Conservation (phyloP, 2,797 vertebrate genomes). For the Sebastes taczanowskii region DNA sequence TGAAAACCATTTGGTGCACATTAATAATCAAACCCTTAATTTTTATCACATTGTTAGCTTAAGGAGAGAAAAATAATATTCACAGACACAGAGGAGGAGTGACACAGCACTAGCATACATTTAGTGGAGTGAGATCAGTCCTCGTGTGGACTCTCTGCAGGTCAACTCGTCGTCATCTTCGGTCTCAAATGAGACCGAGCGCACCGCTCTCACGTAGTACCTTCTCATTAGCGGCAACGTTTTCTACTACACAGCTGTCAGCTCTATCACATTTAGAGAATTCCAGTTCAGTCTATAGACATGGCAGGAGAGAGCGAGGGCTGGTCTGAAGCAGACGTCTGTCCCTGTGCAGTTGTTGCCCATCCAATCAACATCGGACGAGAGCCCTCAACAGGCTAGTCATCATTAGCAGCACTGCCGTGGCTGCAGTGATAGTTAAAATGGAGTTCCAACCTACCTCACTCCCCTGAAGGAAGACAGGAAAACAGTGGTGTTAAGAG, state of each 20-base stretch:
- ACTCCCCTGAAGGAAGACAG: slow-evolving; percentile 75
- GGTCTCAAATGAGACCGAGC: slow-evolving; percentile 19
- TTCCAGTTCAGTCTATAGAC: slow-evolving; percentile 53
- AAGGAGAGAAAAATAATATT: slow-evolving; percentile 44
- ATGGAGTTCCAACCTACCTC: slow-evolving; percentile 83
- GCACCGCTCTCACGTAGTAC: slow-evolving; percentile 44
- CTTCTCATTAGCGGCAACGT: slow-evolving; percentile 30
- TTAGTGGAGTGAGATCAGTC: slow-evolving; percentile 45
- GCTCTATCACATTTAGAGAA: slow-evolving; percentile 33
- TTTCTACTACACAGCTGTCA: slow-evolving; percentile 31
- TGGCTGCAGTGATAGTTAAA: slow-evolving; percentile 79
- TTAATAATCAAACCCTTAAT: slow-evolving; percentile 35
- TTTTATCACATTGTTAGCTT: slow-evolving; percentile 45
- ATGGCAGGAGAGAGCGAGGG: slow-evolving; percentile 50
- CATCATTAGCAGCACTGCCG: slow-evolving; percentile 77
- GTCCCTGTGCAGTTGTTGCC: slow-evolving; percentile 58
- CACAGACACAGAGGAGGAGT: slow-evolving; percentile 56
- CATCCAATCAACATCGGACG: slow-evolving; percentile 73
- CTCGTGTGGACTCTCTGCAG: slow-evolving; percentile 45
- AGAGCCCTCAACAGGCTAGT: slow-evolving; percentile 76
- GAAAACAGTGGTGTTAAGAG: slow-evolving; percentile 32
- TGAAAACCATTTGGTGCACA: slow-evolving; percentile 41
- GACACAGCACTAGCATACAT: slow-evolving; percentile 57
- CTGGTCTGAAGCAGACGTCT: slow-evolving; percentile 62
- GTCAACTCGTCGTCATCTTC: slow-evolving; percentile 30